Evolutionary conservation across 2,888 invertebrate genomes (phyloP).

Genomic region (Cephus nigrinus): DNA sequence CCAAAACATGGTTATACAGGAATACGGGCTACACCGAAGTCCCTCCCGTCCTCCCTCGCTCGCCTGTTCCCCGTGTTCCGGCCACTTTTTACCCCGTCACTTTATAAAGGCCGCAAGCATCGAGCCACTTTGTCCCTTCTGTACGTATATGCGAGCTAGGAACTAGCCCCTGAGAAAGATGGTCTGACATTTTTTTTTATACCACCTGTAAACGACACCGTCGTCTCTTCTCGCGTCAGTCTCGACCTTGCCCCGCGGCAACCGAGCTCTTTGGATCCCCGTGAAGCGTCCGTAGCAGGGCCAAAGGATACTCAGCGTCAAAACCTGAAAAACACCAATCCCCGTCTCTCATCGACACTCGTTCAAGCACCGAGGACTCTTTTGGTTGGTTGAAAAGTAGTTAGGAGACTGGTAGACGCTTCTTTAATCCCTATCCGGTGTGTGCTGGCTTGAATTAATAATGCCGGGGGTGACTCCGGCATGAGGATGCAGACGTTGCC

Average conservation of each 20-base stretch:
- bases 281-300: neutral
- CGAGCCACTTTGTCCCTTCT: neutral
- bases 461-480: neutral
- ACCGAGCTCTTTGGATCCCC: neutral
- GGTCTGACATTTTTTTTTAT: neutral
- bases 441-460: neutral
- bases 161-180: neutral
- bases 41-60: neutral
- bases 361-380: neutral
- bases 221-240: neutral
- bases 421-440: neutral
- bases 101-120: neutral
- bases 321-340: neutral
- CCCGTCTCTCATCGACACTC: neutral
- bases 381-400: neutral
- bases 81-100: slow-evolving; percentile 5
- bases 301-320: neutral
- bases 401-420: neutral
- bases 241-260: neutral
- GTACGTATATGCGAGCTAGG: neutral
- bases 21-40: neutral
- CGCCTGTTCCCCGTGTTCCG: neutral
- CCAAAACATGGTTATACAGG: slow-evolving; percentile 28
- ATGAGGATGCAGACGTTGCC: neutral
- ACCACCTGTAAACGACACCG: neutral